A percentile compares a stretch with the other conserved stretches of the same genome.
Evolutionary conservation across 2,888 invertebrate species (phyloP).

Genomic region (Pycnomerus fuliginosus): DNA sequence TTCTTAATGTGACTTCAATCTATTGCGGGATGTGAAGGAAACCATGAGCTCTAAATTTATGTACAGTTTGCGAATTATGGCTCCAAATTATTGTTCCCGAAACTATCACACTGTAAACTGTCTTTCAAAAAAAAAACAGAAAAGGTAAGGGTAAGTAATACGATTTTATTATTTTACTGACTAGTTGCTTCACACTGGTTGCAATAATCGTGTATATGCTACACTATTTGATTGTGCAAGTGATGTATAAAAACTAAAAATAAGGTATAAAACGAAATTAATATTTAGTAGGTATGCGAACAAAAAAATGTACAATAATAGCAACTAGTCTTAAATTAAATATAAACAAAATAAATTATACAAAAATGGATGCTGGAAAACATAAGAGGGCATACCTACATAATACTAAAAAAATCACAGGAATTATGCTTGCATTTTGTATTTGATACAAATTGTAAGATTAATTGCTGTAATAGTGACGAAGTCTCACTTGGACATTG

Average conservation of each 20-base stretch:
- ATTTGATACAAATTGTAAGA: conserved; percentile 30
- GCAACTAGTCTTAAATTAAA: conserved; percentile 35
- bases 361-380: too few species aligned
- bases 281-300: conserved; percentile 39
- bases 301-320: conserved; percentile 27
- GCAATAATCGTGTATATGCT: conserved; percentile 47
- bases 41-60: conserved; percentile 42
- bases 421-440: conserved; percentile 27
- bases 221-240: conserved; percentile 44
- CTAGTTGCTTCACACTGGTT: conserved; percentile 55
- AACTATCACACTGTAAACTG: conserved; percentile 42
- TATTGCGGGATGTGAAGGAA: conserved; percentile 51
- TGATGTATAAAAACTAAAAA: conserved; percentile 38
- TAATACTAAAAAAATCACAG: conserved; percentile 38
- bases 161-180: conserved; percentile 47
- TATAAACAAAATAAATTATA: conserved; percentile 23
- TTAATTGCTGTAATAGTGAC: conserved; percentile 20
- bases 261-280: conserved; percentile 29
- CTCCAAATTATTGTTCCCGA: conserved; percentile 30
- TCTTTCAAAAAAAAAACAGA: conserved; percentile 28
- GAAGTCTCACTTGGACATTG: neutral
- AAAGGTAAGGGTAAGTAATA: conserved; percentile 43
- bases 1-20: conserved; percentile 26
- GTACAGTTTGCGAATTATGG: conserved; percentile 36
- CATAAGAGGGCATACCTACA: conserved; percentile 47